Evolutionary conservation across 92 coral and sea anemone species (phyloP).

Genomic region (Parazoanthus swiftii): DNA sequence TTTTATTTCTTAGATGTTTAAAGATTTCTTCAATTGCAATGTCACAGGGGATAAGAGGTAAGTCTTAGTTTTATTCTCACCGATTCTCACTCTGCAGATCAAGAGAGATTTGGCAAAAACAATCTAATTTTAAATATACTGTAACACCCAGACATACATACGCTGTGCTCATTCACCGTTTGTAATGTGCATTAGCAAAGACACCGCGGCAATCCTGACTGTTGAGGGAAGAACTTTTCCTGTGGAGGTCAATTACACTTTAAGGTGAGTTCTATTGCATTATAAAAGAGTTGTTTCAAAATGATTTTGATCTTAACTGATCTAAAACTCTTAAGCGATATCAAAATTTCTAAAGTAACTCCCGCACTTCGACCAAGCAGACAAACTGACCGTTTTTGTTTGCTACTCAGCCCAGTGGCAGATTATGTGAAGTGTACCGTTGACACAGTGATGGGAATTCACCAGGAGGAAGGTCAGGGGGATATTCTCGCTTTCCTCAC

Average conservation of each 20-base stretch:
- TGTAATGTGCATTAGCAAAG: constrained; percentile 57
- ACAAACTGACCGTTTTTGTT: not conserved
- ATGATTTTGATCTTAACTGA: not conserved
- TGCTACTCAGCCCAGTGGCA: constrained; percentile 74
- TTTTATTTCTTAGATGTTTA: constrained; percentile 72
- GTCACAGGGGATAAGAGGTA: constrained; percentile 78
- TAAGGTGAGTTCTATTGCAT: constrained; percentile 51
- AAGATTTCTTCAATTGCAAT: constrained; percentile 85
- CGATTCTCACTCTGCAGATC: no score
- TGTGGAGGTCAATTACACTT: constrained; percentile 76
- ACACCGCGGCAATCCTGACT: constrained; percentile 89
- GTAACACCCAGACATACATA: no score
- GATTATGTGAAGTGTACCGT: constrained; percentile 91
- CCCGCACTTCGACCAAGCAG: no score
- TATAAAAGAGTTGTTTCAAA: no score
- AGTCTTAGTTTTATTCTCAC: not conserved
- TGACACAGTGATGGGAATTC: constrained; percentile 97
- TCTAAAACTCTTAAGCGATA: not conserved
- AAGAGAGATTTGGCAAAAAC: not conserved
- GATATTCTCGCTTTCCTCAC: constrained; percentile 96
- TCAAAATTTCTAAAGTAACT: no score
- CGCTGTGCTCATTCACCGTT: no score
- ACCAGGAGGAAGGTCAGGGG: constrained; percentile 85
- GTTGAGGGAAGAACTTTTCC: constrained; percentile 97
- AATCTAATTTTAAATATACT: no score